Base-by-base conservation (phyloP, 2,888 invertebrate species). In the Callinectes sapidus region DNA sequence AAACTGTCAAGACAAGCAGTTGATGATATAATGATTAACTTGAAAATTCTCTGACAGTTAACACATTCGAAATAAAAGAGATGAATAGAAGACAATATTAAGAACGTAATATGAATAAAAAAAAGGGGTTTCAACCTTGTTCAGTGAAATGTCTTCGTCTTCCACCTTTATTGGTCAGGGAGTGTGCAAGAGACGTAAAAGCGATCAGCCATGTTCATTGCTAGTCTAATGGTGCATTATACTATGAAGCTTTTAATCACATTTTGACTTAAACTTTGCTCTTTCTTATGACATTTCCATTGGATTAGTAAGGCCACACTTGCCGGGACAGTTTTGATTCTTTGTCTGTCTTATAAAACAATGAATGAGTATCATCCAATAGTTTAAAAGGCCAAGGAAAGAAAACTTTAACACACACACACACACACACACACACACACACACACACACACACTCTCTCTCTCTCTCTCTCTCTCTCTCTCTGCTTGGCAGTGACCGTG, bases 341-440 rank as follows among this genome's bases (percentile, higher is more conserved):
- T 61, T 39, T 3, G 5, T 39, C 5, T 61, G 61, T 18, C 23
- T 23, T 18, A 61, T n/a, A 55, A 14, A 55, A 42, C 2, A 42
- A 42, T 3, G 16, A 55, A 55, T 55, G 66, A n/a, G n/a, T 2
- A n/a, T n/a, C n/a, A n/a, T n/a, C n/a, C n/a, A n/a, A n/a, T n/a
- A 61, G 48, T 61, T 23, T 61, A 61, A 61, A 61, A 61, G 18
- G 23, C 2, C 5, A 42, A 86, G 18, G 54, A 14, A 87, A 32
- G 32, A 1, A 87, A 13, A 48, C 0, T 16, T 23, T 48, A 28
- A 87, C 54, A 87, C 54, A 87, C 54, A 87, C 54, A 87, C 28
- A 48, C 35, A 87, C 54, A 87, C 54, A 87, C 54, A 87, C 54
- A 87, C 54, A 87, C 54, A 87, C 54, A 87, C 54, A 87, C 54